Base-by-base conservation (phyloP, 1,140 invertebrate genomes). In the Zaprionus inermis region DNA sequence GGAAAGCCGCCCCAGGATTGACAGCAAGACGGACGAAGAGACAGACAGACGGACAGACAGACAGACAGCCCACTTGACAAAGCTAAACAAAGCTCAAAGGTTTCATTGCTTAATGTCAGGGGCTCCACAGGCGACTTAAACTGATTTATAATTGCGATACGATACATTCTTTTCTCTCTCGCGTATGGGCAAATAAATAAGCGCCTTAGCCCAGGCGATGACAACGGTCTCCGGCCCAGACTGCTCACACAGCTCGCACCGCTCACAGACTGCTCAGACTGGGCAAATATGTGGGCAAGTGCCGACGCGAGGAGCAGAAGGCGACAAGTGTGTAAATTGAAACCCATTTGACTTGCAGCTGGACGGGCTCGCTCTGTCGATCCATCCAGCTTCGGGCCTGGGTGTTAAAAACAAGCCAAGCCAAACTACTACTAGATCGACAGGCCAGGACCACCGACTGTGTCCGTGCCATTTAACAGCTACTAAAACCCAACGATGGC, bases 21-120 rank as follows among this genome's bases (percentile, higher is more conserved):
- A 80, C 68, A 71, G 59, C 60, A n/a, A 49, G 64, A 4, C 14
- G 6, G 54, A 20, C 3, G 12, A 22, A 22, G 12, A 54, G 41
- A 52, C n/a, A 24, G 56, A 56, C n/a, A 36, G n/a, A n/a, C 24
- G 24, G 57, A 49, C n/a, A 30, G 71, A 32, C 36, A 56, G 60
- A 22, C 9, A 32, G 67, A 44, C 58, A 32, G 44, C 82, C 81
- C 81, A 82, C 83, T 85, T 88, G 82, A 88, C 82, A 85, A 82
- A 86, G 79, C 79, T 69, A 86, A 82, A 86, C 76, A 86, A 69
- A 88, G 83, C 83, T 88, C 83, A 83, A 89, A 84, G 84, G 83
- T 88, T 84, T 89, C 84, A 88, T 88, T 88, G 83, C 83, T 86
- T 86, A 86, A 88, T 86, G 83, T 86, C 83, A 86, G 69, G 79